A percentile compares a stretch with the other conserved stretches of the same genome.
Evolutionary conservation across 2,888 invertebrate genomes (phyloP).

Genomic region (Ceramica pisi): DNA sequence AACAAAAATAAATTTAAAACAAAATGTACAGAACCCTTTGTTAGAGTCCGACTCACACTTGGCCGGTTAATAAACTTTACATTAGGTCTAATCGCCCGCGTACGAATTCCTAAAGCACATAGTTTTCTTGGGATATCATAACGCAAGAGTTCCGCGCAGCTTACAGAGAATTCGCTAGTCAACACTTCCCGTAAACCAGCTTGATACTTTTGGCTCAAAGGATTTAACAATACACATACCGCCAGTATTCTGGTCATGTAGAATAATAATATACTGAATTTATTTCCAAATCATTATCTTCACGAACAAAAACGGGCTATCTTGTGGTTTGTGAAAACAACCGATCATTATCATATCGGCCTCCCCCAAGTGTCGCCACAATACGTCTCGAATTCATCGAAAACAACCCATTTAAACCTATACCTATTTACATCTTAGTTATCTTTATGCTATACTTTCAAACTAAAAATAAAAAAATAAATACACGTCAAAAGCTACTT

Average conservation of each 20-base stretch:
- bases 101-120: neutral
- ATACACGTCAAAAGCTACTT: constrained; percentile 28
- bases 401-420: neutral
- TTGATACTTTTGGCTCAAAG: no score
- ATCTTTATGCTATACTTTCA: neutral
- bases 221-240: neutral
- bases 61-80: no score
- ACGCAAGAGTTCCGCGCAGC: neutral
- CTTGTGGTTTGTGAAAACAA: neutral
- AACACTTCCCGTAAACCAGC: neutral
- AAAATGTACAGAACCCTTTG: no score
- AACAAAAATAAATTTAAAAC: no score
- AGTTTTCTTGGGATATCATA: neutral
- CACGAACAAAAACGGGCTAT: neutral
- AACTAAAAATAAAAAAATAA: constrained; percentile 29
- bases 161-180: neutral
- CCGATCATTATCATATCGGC: no score
- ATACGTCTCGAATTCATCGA: no score
- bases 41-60: no score
- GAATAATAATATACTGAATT: neutral
- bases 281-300: no score
- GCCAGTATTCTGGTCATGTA: neutral
- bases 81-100: no score
- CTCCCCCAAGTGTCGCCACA: no score
- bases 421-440: neutral